Conservation (phyloP, 2,888 invertebrate species). For the Agriopis marginaria region DNA sequence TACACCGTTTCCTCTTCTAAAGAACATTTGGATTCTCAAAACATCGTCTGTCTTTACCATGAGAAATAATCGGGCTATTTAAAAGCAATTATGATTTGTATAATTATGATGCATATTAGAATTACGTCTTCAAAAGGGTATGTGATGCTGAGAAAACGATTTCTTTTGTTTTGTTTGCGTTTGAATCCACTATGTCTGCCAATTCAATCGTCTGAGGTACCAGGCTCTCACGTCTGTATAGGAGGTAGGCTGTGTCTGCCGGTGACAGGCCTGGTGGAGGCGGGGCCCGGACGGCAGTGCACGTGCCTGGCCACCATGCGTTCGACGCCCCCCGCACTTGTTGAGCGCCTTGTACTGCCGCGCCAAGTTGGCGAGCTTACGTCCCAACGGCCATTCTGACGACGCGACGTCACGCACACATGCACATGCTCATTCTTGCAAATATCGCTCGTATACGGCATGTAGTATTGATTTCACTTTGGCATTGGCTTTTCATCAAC, state of each 20-base stretch:
- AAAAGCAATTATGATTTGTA: constrained; percentile 11
- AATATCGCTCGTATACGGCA: constrained; percentile 49
- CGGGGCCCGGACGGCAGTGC: constrained; percentile 56
- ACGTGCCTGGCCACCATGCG: constrained; percentile 83
- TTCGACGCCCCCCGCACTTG: constrained; percentile 77
- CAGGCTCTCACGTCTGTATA: constrained; percentile 66
- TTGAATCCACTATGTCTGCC: constrained; percentile 80
- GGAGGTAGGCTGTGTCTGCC: constrained; percentile 64
- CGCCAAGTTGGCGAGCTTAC: constrained; percentile 52
- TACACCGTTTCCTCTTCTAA: constrained; percentile 8
- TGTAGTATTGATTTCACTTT: constrained; percentile 58
- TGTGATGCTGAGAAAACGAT: background rate
- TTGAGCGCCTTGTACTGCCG: constrained; percentile 67
- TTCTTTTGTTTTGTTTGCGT: constrained; percentile 56
- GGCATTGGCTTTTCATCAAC: constrained; percentile 26
- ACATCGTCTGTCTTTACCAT: background rate
- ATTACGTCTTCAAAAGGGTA: constrained; percentile 5
- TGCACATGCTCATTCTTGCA: constrained; percentile 59
- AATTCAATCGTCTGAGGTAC: constrained; percentile 75
- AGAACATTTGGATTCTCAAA: constrained; percentile 1
- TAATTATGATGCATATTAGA: constrained; percentile 15
- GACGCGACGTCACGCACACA: constrained; percentile 51
- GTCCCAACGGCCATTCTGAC: constrained; percentile 41
- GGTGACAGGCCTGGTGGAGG: constrained; percentile 51
- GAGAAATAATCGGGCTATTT: constrained; percentile 10